These are phyloP conservation scores for Orgyia antiqua DNA, from an alignment of 2,888 invertebrate genomes.

Conservation along the genomic window DNA sequence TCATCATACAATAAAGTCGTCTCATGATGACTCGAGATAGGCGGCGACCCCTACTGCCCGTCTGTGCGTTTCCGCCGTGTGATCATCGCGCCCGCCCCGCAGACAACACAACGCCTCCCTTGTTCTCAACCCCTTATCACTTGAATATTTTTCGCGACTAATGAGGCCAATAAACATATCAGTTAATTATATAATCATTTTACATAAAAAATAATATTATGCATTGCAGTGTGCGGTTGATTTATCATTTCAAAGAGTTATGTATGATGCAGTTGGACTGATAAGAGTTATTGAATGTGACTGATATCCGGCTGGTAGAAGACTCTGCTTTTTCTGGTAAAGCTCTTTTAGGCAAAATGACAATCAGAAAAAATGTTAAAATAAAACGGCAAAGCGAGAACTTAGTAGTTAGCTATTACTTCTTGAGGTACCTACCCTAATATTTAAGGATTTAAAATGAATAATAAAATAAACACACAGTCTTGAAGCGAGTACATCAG, in stretches of 20 bases:
- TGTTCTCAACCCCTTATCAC: slow-evolving; percentile 64
- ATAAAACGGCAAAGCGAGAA: too few species aligned
- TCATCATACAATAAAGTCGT: slow-evolving; percentile 17
- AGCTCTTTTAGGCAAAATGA: too few species aligned
- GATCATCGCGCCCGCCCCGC: slow-evolving; percentile 24
- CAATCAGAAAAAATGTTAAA: too few species aligned
- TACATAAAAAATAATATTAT: slow-evolving; percentile 36
- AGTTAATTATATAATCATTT: slow-evolving; percentile 49
- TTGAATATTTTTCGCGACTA: slow-evolving; percentile 70
- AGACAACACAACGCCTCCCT: slow-evolving; percentile 49
- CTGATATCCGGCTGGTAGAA: too few species aligned
- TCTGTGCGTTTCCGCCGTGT: slow-evolving; percentile 38
- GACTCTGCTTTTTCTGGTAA: too few species aligned
- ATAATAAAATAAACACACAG: too few species aligned
- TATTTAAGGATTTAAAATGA: too few species aligned
- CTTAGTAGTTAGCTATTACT: too few species aligned
- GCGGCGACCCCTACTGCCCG: slow-evolving; percentile 47
- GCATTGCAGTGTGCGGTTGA: slow-evolving; percentile 30
- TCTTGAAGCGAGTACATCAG: too few species aligned
- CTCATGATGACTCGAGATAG: slow-evolving; percentile 28
- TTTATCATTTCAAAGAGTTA: slow-evolving; percentile 29
- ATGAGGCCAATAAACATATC: slow-evolving; percentile 61
- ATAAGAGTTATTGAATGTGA: too few species aligned
- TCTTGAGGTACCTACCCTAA: too few species aligned
- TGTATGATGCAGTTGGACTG: too few species aligned